Conservation (phyloP, 37 sponge, comb jelly and placozoan species). For the Beroe forskalii region DNA sequence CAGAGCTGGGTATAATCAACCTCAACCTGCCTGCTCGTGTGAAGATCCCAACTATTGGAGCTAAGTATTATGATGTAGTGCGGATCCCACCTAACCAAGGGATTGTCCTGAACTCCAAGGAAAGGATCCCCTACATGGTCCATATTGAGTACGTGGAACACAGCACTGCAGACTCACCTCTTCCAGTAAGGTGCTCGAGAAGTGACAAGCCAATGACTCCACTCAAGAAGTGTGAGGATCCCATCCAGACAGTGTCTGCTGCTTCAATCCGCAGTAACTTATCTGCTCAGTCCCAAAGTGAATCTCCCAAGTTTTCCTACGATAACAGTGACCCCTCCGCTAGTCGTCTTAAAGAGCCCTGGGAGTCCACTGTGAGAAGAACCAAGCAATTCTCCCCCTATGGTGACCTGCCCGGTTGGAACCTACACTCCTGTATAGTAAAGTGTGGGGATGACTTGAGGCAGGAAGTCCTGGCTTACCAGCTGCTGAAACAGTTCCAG, state of each 20-base stretch:
- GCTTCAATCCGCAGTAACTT: constrained; percentile 17
- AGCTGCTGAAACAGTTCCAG: constrained; percentile 88
- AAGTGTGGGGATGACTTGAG: constrained; percentile 96
- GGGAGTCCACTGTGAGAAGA: constrained; percentile 80
- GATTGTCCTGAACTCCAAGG: constrained; percentile 91
- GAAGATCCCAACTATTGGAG: constrained; percentile 73
- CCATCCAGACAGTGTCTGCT: constrained; percentile 8
- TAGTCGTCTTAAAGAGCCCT: constrained; percentile 87
- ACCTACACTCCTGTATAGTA: constrained; percentile 82
- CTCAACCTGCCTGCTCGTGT: constrained; percentile 93
- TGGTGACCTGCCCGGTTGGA: constrained; percentile 91
- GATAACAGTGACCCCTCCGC: constrained; percentile 68
- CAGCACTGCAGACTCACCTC: background rate
- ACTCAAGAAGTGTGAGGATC: background rate
- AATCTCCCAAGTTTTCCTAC: constrained; percentile 2
- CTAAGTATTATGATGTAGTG: constrained; percentile 76
- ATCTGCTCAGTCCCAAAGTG: constrained; percentile 21
- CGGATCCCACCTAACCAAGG: constrained; percentile 85
- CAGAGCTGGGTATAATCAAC: constrained; percentile 89
- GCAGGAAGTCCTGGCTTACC: constrained; percentile 86
- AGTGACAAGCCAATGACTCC: background rate
- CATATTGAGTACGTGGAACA: constrained; percentile 80
- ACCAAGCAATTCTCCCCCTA: constrained; percentile 84
- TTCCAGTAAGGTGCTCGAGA: background rate
- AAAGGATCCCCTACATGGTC: constrained; percentile 89